Evolutionary conservation across 2,888 invertebrate genomes (phyloP), one percentile per base, ranked within the genome.

Genomic region (Orthonevra nobilis): DNA sequence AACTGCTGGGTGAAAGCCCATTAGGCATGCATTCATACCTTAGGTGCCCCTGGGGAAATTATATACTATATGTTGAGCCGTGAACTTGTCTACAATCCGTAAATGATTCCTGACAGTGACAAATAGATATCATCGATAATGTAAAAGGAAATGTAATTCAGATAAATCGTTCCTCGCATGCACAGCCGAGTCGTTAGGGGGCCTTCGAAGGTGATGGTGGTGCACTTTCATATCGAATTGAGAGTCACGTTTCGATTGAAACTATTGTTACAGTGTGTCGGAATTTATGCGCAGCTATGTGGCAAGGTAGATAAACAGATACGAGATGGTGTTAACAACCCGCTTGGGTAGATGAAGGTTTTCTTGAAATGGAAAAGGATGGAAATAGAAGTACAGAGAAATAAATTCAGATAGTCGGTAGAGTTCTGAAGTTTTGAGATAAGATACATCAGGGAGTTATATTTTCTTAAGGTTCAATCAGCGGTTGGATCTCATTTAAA

Each of bases 91-190:
- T 40, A 28, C 32, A 23, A 34, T 20, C 42, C 50, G 46, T 63
- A 72, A 56, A 40, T 17, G 69, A 44, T 42, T 69, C n/a, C 50
- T 60, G 69, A 56, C 69, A 69, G 69, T 69, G 60, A 69, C 69
- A 69, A 50, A 69, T 69, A 60, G 68, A 69, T 69, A 58, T 46
- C 54, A 70, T 52, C 61, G 52, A 63, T 72, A 63, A 46, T 48
- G 54, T 38, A 20, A 32, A 52, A 26, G 54, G 54, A 72, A 63
- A 63, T 40, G 23, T 14, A 63, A 56, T 54, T 42, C 52, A 46
- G 46, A 48, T 63, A 61, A 54, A 70, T 61, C 30, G 60, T 50
- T 56, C 9, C 15, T 23, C 6, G 2, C 36, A 28, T 52, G 69
- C 69, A 61, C 10, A 26, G 23, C 15, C 19, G 28, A 40, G 56